A percentile compares a stretch with the other conserved stretches of the same genome.
Conservation (phyloP, 2,797 vertebrate species). For the Steatocranus sp. region DNA sequence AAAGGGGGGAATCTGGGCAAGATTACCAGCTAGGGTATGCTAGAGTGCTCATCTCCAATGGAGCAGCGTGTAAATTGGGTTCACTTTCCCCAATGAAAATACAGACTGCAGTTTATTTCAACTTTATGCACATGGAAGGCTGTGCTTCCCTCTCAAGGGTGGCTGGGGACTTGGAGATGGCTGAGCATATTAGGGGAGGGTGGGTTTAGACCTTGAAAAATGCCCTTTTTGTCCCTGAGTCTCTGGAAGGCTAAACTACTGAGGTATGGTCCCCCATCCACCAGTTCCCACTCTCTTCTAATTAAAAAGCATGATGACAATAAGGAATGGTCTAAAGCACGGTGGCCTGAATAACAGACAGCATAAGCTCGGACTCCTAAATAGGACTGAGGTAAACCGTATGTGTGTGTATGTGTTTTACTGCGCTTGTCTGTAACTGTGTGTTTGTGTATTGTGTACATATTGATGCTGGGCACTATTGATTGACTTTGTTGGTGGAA, state of each 20-base stretch:
- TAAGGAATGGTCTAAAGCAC: slow-evolving; percentile 46
- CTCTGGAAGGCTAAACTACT: slow-evolving; percentile 58
- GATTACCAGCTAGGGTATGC: slow-evolving; percentile 76
- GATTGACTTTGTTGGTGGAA: slow-evolving; percentile 54
- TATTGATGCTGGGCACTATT: slow-evolving; percentile 46
- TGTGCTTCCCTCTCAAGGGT: slow-evolving; percentile 67
- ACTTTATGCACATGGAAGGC: slow-evolving; percentile 75
- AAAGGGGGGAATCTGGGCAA: slow-evolving; percentile 75
- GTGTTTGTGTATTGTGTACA: slow-evolving; percentile 20
- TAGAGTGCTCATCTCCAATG: slow-evolving; percentile 76
- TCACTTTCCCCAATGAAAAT: slow-evolving; percentile 79
- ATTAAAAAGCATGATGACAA: slow-evolving; percentile 67
- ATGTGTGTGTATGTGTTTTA: slow-evolving; percentile 4
- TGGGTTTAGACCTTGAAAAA: slow-evolving; percentile 75
- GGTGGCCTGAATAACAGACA: slow-evolving; percentile 47
- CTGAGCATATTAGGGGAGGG: slow-evolving; percentile 50
- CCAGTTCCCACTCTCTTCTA: slow-evolving; percentile 57
- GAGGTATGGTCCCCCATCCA: slow-evolving; percentile 46
- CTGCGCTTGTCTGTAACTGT: not conserved
- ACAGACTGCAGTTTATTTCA: slow-evolving; percentile 76
- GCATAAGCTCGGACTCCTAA: slow-evolving; percentile 15
- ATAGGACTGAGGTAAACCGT: slow-evolving; percentile 24
- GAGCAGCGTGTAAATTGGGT: slow-evolving; percentile 78
- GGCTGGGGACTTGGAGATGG: slow-evolving; percentile 61
- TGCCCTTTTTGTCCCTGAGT: slow-evolving; percentile 72